phyloP scores from a whole-genome alignment of 2,113 vertebrate genomes.

The Mustela nigripes region DNA sequence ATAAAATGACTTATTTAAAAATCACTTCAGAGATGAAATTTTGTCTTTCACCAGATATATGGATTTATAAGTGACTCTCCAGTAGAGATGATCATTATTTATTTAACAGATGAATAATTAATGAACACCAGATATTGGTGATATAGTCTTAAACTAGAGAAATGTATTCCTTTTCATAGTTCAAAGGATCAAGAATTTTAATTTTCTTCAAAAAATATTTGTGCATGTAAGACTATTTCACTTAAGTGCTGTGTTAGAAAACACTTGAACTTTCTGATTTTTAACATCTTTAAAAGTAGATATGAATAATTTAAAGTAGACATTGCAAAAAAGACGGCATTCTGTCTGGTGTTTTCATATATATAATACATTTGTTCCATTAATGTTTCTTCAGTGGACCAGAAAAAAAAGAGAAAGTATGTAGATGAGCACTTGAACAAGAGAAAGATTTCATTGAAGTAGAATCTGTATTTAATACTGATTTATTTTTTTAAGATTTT shows the following conservation, averaged over 20 bases:
- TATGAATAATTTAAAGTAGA: constrained; percentile 28
- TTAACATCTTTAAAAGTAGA: neutral
- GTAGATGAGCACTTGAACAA: neutral
- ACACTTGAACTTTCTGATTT: neutral
- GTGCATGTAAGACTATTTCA: neutral
- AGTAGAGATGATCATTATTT: neutral
- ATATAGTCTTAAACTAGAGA: neutral
- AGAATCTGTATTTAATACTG: neutral
- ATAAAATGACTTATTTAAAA: constrained; percentile 21
- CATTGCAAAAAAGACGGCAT: neutral
- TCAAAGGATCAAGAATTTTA: neutral
- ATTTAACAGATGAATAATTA: constrained; percentile 8
- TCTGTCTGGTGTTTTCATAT: neutral
- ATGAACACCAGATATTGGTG: neutral
- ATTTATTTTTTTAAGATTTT: constrained; percentile 10
- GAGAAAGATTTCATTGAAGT: neutral
- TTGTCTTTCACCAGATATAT: neutral
- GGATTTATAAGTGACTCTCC: neutral
- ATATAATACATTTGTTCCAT: neutral
- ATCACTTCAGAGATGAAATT: constrained; percentile 4
- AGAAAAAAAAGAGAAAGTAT: neutral
- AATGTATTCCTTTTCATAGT: constrained; percentile 19
- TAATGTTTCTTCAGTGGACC: neutral
- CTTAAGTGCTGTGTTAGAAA: neutral
- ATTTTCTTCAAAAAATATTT: neutral